Conservation (phyloP, 1,140 invertebrate genomes). For the Drosophila punjabiensis region DNA sequence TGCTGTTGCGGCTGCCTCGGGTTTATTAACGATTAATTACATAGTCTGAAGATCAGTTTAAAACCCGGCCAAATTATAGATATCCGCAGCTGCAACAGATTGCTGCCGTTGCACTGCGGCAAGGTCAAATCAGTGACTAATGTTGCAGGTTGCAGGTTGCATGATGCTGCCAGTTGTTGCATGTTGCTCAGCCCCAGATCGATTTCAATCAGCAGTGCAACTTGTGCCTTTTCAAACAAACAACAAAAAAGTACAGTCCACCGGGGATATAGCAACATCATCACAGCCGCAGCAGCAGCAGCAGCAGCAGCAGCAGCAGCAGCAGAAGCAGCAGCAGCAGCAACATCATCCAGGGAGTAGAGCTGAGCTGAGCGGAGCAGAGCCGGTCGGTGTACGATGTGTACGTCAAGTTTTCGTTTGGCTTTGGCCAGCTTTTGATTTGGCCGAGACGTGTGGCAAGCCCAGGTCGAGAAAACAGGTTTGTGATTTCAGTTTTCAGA, state of each 20-base stretch:
- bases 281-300: slow-evolving; percentile 54
- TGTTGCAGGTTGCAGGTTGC: slow-evolving; percentile 22
- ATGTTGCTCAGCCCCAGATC: slow-evolving; percentile 44
- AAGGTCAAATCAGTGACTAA: slow-evolving; percentile 50
- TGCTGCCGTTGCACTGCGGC: slow-evolving; percentile 53
- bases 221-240: slow-evolving; percentile 63
- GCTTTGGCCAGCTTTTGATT: slow-evolving; percentile 72
- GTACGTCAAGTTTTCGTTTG: slow-evolving; percentile 59
- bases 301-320: slow-evolving; percentile 15
- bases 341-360: neutral
- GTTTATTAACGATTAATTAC: slow-evolving; percentile 66
- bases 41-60: slow-evolving; percentile 57
- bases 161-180: slow-evolving; percentile 17
- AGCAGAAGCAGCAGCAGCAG: slow-evolving; percentile 15
- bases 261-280: slow-evolving; percentile 16
- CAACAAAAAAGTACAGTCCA: slow-evolving; percentile 78
- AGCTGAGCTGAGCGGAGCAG: slow-evolving; percentile 8
- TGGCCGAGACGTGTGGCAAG: slow-evolving; percentile 78
- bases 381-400: neutral
- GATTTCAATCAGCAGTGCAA: slow-evolving; percentile 72
- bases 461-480: slow-evolving; percentile 66
- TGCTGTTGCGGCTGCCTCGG: slow-evolving; percentile 30
- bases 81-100: slow-evolving; percentile 37
- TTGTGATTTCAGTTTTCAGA: slow-evolving; percentile 75
- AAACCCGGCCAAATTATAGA: slow-evolving; percentile 59